These are phyloP conservation scores for Galeruca laticollis DNA, from an alignment of 2,888 invertebrate genomes.

Conservation along the genomic window DNA sequence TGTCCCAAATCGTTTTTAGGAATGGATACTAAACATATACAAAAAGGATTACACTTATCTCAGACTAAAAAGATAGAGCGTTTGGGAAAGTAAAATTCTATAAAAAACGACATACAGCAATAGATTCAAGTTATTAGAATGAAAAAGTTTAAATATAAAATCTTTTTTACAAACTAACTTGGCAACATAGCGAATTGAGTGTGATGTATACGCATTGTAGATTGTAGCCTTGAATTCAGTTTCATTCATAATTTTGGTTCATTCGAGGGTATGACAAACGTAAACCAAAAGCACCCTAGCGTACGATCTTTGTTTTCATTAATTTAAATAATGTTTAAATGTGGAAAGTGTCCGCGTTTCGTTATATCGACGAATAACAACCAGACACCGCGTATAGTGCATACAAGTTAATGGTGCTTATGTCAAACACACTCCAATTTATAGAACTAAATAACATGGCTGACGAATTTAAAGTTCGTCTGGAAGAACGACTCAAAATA, in stretches of 20 bases:
- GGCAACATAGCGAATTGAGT: slow-evolving; percentile 21
- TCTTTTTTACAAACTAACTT: not conserved
- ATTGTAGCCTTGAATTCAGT: slow-evolving; percentile 47
- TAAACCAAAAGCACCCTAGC: slow-evolving; percentile 36
- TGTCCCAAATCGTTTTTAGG: no score
- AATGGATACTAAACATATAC: no score
- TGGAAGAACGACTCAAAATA: slow-evolving; percentile 93
- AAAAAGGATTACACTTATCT: no score
- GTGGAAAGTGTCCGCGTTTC: slow-evolving; percentile 37
- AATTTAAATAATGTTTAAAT: slow-evolving; percentile 27
- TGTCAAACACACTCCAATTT: slow-evolving; percentile 64
- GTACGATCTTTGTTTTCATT: slow-evolving; percentile 19
- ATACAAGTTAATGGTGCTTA: slow-evolving; percentile 51
- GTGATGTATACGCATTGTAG: slow-evolving; percentile 48
- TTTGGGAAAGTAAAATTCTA: no score
- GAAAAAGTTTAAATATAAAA: no score
- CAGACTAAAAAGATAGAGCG: no score
- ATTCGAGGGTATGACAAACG: slow-evolving; percentile 37
- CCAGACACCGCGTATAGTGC: slow-evolving; percentile 26
- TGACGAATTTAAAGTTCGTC: slow-evolving; percentile 91
- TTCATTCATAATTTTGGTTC: slow-evolving; percentile 60
- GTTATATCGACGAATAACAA: slow-evolving; percentile 35
- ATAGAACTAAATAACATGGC: slow-evolving; percentile 84
- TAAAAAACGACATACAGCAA: no score
- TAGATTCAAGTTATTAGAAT: no score